phyloP scores from a whole-genome alignment of 2,888 invertebrate genomes.

The Drosophila putrida region DNA sequence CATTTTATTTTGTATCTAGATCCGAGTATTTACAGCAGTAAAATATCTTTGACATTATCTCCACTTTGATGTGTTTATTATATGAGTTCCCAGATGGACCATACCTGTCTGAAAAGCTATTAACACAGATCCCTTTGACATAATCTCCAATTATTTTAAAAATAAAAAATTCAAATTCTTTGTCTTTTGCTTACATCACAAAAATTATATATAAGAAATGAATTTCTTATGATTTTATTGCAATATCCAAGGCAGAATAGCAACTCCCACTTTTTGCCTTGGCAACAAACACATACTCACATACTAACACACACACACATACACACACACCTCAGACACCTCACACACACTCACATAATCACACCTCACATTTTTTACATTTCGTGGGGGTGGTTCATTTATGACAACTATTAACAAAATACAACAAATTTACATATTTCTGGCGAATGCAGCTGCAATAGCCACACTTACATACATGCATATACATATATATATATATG shows the following conservation, averaged over 20 bases:
- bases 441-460: slow-evolving; percentile 70
- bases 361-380: slow-evolving; percentile 59
- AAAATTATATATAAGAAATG: slow-evolving; percentile 22
- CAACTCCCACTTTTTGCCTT: slow-evolving; percentile 53
- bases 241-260: slow-evolving; percentile 5
- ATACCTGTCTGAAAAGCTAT: background rate
- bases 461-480: slow-evolving; percentile 4
- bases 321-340: background rate
- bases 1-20: background rate
- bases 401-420: slow-evolving; percentile 66
- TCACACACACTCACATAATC: no score
- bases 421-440: slow-evolving; percentile 65
- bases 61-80: background rate
- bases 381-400: slow-evolving; percentile 64
- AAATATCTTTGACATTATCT: background rate
- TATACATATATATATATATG: background rate
- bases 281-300: slow-evolving; percentile 36
- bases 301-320: slow-evolving; percentile 12
- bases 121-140: background rate
- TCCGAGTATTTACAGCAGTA: background rate
- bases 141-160: background rate
- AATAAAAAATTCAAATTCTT: slow-evolving; percentile 5
- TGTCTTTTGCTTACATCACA: background rate
- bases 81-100: background rate
- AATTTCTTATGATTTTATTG: slow-evolving; percentile 29